Conservation (phyloP, 2,113 vertebrate genomes). For the Indicator maculatus region DNA sequence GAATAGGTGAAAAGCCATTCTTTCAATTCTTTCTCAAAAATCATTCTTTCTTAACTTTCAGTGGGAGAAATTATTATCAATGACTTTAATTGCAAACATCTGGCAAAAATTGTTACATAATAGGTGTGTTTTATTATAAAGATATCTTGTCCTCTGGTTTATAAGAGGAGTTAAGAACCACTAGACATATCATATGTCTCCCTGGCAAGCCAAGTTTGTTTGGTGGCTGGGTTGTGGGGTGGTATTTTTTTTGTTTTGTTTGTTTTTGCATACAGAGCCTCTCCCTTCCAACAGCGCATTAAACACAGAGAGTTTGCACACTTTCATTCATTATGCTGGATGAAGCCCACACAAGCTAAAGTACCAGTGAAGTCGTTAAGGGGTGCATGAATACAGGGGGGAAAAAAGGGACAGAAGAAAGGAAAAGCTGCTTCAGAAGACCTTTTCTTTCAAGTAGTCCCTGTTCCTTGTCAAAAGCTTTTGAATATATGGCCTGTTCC, state of each 20-base stretch:
- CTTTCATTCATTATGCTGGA: constrained; percentile 45
- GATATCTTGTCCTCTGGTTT: background rate
- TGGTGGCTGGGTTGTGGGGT: too few relatives aligned
- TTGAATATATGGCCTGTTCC: constrained; percentile 29
- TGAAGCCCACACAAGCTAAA: constrained; percentile 39
- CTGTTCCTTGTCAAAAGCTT: constrained; percentile 61
- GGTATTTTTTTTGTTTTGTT: too few relatives aligned
- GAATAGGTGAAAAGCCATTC: background rate
- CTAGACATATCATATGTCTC: background rate
- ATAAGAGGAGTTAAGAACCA: background rate
- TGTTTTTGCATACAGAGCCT: background rate
- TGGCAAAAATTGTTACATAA: background rate
- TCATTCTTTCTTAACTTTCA: background rate
- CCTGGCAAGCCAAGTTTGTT: background rate
- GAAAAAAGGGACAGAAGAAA: background rate
- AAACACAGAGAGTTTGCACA: background rate
- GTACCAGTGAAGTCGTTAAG: constrained; percentile 21
- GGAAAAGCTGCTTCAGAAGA: constrained; percentile 45
- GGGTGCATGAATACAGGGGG: constrained; percentile 6
- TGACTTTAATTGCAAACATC: background rate
- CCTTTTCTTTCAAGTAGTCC: constrained; percentile 57
- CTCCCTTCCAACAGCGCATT: background rate
- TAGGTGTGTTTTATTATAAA: background rate
- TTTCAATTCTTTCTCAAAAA: background rate
- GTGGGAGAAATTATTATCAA: background rate